These are phyloP conservation scores for Hippopotamyrus pictus DNA, from an alignment of 2,797 vertebrate genomes.

Conservation along the genomic window DNA sequence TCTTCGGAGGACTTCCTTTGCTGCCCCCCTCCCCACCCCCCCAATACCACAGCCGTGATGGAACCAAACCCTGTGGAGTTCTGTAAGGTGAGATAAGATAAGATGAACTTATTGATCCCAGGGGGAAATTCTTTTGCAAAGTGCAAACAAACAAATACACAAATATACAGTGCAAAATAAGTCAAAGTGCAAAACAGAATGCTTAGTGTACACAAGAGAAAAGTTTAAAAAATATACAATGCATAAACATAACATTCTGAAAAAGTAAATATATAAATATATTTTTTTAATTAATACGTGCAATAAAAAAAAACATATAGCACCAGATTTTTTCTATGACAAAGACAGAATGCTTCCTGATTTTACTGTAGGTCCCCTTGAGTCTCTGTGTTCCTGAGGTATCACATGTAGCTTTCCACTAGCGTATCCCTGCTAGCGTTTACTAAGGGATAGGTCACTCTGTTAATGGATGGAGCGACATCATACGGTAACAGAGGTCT, in stretches of 20 bases:
- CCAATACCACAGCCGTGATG: background rate
- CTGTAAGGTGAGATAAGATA: background rate
- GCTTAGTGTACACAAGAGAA: background rate
- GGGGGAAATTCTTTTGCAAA: background rate
- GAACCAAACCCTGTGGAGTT: background rate
- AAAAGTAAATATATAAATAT: background rate
- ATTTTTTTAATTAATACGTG: background rate
- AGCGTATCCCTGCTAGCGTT: background rate
- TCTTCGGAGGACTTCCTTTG: background rate
- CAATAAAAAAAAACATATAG: background rate
- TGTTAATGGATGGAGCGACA: background rate
- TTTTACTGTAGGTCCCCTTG: background rate
- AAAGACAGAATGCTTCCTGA: background rate
- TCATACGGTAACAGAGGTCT: background rate
- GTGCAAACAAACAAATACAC: background rate
- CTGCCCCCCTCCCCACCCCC: background rate
- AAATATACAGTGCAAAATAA: background rate
- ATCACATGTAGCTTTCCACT: background rate
- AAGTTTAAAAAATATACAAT: background rate
- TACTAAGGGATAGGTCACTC: background rate
- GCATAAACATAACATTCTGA: background rate
- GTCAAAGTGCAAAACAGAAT: background rate
- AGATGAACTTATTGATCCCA: background rate
- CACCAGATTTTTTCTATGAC: background rate
- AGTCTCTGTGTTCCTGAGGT: background rate